Evolutionary conservation across 2,113 vertebrate genomes (phyloP).

Genomic region (Melanerpes aurifrons): DNA sequence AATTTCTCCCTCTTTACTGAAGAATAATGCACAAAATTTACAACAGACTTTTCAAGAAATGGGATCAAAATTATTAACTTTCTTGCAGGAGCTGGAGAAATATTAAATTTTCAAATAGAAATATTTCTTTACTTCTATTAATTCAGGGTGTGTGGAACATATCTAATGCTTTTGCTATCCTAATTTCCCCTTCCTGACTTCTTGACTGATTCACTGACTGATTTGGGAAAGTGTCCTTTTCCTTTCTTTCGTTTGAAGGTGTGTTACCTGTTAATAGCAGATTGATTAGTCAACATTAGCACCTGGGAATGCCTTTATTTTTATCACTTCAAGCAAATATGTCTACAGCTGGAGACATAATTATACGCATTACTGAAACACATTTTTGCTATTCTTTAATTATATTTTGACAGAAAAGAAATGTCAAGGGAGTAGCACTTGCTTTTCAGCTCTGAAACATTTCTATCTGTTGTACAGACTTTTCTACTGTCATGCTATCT

Average conservation of each 20-base stretch:
- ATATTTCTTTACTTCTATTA: neutral
- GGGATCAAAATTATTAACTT: neutral
- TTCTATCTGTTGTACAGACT: constrained; percentile 19
- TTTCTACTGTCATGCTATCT: neutral
- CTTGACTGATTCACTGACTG: neutral
- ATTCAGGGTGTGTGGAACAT: neutral
- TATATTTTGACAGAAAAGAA: constrained; percentile 68
- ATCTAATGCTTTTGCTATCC: neutral
- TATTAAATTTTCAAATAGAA: neutral
- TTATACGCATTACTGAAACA: constrained; percentile 38
- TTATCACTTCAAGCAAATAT: constrained; percentile 49
- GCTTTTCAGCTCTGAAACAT: constrained; percentile 48
- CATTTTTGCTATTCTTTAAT: constrained; percentile 45
- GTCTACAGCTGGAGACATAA: constrained; percentile 47
- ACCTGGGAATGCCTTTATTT: constrained; percentile 36
- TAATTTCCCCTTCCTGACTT: neutral
- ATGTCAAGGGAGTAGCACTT: constrained; percentile 52
- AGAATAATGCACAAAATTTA: neutral
- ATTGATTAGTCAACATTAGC: constrained; percentile 33
- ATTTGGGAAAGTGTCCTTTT: neutral
- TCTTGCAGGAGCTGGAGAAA: neutral
- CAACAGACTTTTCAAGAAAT: neutral
- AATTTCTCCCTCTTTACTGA: neutral
- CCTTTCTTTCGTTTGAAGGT: constrained; percentile 7
- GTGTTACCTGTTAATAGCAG: neutral